Base-by-base conservation (phyloP, 2,888 invertebrate species). In the Masnerella sp. region DNA sequence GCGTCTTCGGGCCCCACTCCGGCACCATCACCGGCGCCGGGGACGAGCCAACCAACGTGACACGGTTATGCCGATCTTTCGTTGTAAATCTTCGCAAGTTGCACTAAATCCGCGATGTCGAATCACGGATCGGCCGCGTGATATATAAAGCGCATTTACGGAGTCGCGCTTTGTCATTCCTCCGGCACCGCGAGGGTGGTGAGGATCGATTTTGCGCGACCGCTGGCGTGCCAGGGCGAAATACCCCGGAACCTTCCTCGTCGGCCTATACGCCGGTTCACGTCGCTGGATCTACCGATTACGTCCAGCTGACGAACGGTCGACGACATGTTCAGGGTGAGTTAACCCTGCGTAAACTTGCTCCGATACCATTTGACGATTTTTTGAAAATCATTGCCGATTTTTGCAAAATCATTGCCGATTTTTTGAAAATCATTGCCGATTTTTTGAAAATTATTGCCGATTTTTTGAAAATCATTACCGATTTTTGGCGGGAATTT, bases 61-160 rank as follows among this genome's bases (percentile, higher is more conserved):
- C 84, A 84, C 80, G 82, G 82, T 84, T 83, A 79, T 83, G 80
- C 76, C 81, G 81, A 84, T 82, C 81, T 61, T 80, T 82, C 80
- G 82, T 78, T 83, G 85, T 85, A 85, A 86, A 86, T 87, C 87
- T 84, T 81, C 70, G 77, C 82, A 79, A 77, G 78, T 83, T 86
- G 83, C 83, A 84, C 85, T 83, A 84, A 86, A 87, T 84, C 85
- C 86, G 80, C 85, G 84, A 86, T 86, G 85, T 82, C 83, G 83
- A 83, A 84, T 85, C 82, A 79, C 81, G 84, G 84, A 84, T 83
- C 81, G 82, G 79, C 78, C 80, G 81, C 78, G 80, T 80, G 80
- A 85, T 87, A 87, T 87, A 87, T 86, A 86, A 86, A 84, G 83
- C 84, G 85, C 83, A 85, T 84, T 85, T 82, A 78, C 80, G 68